phyloP scores from a whole-genome alignment of 2,797 vertebrate genomes.

The Squalus acanthias region DNA sequence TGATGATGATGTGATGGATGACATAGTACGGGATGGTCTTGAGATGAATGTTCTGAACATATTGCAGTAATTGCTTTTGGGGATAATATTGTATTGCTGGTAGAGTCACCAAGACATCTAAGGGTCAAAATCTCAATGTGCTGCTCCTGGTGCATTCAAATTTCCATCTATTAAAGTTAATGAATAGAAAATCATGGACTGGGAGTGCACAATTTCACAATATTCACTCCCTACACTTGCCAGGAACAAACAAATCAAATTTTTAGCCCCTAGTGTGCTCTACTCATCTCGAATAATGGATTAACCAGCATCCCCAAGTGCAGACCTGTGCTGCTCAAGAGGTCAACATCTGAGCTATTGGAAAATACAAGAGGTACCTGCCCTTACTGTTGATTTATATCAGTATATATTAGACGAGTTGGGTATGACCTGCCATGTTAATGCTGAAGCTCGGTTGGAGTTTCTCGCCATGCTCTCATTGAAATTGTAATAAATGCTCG shows the following conservation, averaged over 20 bases:
- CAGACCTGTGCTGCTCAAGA: not conserved
- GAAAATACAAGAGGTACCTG: not conserved
- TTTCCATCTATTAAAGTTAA: not conserved
- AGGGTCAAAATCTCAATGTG: not conserved
- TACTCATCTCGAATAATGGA: not conserved
- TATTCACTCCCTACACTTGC: not conserved
- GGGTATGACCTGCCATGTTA: not conserved
- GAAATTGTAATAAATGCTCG: not conserved
- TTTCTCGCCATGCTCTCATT: not conserved
- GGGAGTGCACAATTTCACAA: not conserved
- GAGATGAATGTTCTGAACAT: not conserved
- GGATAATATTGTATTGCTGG: not conserved
- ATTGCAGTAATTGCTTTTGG: not conserved
- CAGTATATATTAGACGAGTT: not conserved
- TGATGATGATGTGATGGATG: not conserved
- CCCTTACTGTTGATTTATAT: not conserved
- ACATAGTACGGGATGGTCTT: not conserved
- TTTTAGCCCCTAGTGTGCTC: not conserved
- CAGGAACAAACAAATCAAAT: not conserved
- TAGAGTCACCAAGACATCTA: not conserved
- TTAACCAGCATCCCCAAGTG: not conserved
- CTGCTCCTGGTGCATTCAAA: not conserved
- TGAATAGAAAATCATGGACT: not conserved
- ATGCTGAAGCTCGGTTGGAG: not conserved
- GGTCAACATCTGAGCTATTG: not conserved